Evolutionary conservation across 2,113 vertebrate genomes (phyloP), one percentile per base, ranked within the genome.

Genomic region (Seriola dumerili): DNA sequence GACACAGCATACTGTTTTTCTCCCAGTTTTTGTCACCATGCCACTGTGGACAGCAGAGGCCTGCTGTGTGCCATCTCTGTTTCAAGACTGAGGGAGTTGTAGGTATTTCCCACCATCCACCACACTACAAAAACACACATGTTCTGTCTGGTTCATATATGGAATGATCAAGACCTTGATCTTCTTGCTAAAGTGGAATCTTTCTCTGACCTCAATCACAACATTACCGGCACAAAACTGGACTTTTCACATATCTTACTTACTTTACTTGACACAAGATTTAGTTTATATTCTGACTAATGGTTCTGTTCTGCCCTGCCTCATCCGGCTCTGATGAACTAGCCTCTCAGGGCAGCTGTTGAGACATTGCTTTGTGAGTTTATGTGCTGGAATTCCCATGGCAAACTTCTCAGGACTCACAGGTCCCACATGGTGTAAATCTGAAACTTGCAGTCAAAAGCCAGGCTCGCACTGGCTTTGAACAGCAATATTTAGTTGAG

Each of bases 401-500:
- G 46, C 44, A 72, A 62, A 57, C 19, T n/a, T 66, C 55, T 78
- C 70, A 52, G 62, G 62, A 73, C 23, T 36, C 69, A 57, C 42
- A 42, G 59, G 48, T 74, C 76, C 71, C 76, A 64, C 50, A 52
- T 58, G 71, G 52, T 44, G 61, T 80, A 61, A 80, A 85, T 76
- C 66, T 76, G 72, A 80, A 67, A 14, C 8, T 16, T 21, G 29
- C 16, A 72, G 16, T 32, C 32, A 21, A 25, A 13, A 59, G 12
- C 23, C 25, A 14, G 9, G 12, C 40, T 19, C 19, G 19, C 58
- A 23, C 21, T 64, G 40, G 55, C 12, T 19, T 42, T 23, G 29
- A 65, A 52, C n/a, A 50, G 11, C 65, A 11, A 69, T 19, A 62
- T 69, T 82, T 70, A 36, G 62, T 61, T 7, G 34, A 68, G 19